Base-by-base conservation (phyloP, 2,797 vertebrate genomes). In the Catharus ustulatus region DNA sequence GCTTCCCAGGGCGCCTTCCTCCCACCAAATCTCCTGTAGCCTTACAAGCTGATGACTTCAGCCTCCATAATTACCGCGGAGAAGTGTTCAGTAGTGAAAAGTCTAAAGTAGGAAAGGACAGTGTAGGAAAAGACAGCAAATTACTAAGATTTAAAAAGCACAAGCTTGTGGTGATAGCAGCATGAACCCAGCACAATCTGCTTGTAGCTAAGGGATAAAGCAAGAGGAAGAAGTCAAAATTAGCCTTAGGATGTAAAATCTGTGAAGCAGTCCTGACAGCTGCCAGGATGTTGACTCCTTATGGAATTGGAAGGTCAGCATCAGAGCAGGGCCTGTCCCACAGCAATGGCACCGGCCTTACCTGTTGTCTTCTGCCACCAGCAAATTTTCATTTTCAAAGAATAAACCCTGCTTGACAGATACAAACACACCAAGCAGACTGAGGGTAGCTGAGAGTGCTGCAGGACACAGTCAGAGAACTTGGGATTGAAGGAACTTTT, bases 171-270 rank as follows among this genome's bases (percentile, higher is more conserved):
- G 8, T 23, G 34, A 22, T 23, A 1, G 26, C 10, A 5, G 6
- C 13, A 1, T 4, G 29, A 46, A 22, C 22, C 2, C 7, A 7
- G 27, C 9, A 0, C 5, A 5, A 18, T 11, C 27, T 11, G 29
- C 16, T 48, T 40, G 22, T 38, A 64, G 5, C 43, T 66, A 11
- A 13, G 46, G 26, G 45, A 22, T 43, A 68, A 81, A 55, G 11
- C 5, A 2, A 40, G 30, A 77, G 36, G 61, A 78, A 42, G 8
- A 46, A 54, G 13, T 27, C 49, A 54, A 30, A 76, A 27, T 42
- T 4, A 84, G 17, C 21, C 20, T 32, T 52, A 11, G 6, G 29
- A 48, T 38, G 8, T 32, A 16, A 32, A 72, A 54, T 13, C 26
- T 24, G 15, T 62, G 5, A 61, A 55, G 22, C 1, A 6, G 26